These are phyloP conservation scores for Ceratosolen solmsi DNA, from an alignment of 1,140 invertebrate species.

Conservation along the genomic window DNA sequence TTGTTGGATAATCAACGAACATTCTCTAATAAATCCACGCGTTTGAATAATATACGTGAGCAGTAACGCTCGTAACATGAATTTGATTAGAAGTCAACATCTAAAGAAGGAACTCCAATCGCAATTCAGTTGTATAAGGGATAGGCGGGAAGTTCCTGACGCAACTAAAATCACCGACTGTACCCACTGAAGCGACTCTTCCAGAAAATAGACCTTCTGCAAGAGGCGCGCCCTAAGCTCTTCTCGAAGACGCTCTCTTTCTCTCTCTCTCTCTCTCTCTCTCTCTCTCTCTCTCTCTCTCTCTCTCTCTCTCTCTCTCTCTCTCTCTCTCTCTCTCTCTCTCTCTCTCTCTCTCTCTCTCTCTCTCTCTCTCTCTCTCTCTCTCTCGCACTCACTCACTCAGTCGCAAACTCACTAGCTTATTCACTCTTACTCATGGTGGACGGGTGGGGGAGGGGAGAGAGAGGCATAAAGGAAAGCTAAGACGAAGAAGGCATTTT, in stretches of 20 bases:
- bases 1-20: no score
- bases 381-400: neutral
- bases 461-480: slow-evolving; percentile 54
- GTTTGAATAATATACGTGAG: no score
- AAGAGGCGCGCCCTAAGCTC: slow-evolving; percentile 48
- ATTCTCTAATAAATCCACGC: no score
- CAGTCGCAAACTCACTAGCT: no score
- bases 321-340: neutral
- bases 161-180: slow-evolving; percentile 31
- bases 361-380: slow-evolving; percentile 23
- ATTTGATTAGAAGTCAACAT: neutral
- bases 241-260: slow-evolving; percentile 10
- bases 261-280: slow-evolving; percentile 21
- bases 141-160: slow-evolving; percentile 18
- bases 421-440: neutral
- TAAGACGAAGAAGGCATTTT: slow-evolving; percentile 37
- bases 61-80: no score
- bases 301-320: no score
- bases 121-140: neutral
- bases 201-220: slow-evolving; percentile 51
- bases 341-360: slow-evolving; percentile 24
- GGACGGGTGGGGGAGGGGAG: slow-evolving; percentile 24
- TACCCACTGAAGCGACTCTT: slow-evolving; percentile 44
- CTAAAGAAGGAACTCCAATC: neutral
- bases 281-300: slow-evolving; percentile 10